A percentile compares a stretch with the other conserved stretches of the same genome.
phyloP scores from a whole-genome alignment of 1,140 invertebrate species.

The Hycleus cichorii region DNA sequence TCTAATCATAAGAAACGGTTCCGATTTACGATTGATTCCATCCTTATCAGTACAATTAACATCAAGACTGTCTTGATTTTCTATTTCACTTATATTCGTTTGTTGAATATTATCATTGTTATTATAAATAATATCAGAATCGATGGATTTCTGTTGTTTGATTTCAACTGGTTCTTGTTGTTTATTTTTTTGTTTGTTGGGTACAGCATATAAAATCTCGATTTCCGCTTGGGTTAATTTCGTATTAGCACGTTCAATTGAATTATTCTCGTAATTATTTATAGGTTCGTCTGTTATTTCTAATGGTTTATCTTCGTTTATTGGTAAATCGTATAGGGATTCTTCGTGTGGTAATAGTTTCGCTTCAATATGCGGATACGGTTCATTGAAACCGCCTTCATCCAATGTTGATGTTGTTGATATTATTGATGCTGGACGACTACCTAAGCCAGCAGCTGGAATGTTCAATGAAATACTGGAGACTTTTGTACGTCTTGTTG shows the following conservation, averaged over 20 bases:
- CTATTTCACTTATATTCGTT: slow-evolving; percentile 35
- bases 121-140: slow-evolving; percentile 38
- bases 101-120: slow-evolving; percentile 13
- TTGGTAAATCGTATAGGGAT: slow-evolving; percentile 31
- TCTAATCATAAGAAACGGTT: slow-evolving; percentile 28
- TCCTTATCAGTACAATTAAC: background rate
- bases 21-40: slow-evolving; percentile 10
- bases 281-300: slow-evolving; percentile 18
- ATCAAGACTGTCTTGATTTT: slow-evolving; percentile 32
- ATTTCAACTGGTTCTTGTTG: slow-evolving; percentile 17
- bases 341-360: slow-evolving; percentile 46
- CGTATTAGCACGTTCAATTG: background rate
- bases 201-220: slow-evolving; percentile 34
- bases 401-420: slow-evolving; percentile 50
- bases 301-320: slow-evolving; percentile 27
- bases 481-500: slow-evolving; percentile 35
- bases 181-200: slow-evolving; percentile 23
- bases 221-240: slow-evolving; percentile 28
- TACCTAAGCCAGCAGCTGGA: slow-evolving; percentile 53
- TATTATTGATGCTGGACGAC: slow-evolving; percentile 47
- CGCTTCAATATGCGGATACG: slow-evolving; percentile 55
- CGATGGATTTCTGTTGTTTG: slow-evolving; percentile 33
- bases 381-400: slow-evolving; percentile 59
- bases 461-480: slow-evolving; percentile 49
- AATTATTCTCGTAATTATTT: background rate